Conservation (phyloP, 2,113 vertebrate species). For the Piaya cayana region DNA sequence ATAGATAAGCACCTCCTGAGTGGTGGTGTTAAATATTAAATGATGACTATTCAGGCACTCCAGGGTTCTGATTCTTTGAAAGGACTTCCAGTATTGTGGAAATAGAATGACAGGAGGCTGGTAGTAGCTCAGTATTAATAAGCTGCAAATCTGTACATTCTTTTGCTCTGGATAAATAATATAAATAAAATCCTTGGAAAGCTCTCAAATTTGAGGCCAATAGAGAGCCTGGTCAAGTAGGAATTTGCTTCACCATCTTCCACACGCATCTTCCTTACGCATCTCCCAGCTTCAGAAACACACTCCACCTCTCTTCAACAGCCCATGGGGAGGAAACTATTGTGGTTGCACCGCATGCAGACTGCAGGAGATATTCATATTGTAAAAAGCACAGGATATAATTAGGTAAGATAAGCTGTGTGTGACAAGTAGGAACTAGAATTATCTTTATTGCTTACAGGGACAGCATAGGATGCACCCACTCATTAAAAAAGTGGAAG, state of each 20-base stretch:
- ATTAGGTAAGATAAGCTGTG: background rate
- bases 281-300: background rate
- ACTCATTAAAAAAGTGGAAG: background rate
- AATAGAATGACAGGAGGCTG: slow-evolving; percentile 6
- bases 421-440: background rate
- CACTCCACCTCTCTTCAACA: background rate
- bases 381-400: background rate
- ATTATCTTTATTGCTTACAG: background rate
- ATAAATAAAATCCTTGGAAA: background rate
- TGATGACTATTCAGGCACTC: slow-evolving; percentile 12
- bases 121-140: background rate
- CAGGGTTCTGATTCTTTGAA: slow-evolving; percentile 15
- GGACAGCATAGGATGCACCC: background rate
- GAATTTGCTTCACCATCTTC: background rate
- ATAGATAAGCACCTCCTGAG: background rate
- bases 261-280: background rate
- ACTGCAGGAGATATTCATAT: background rate
- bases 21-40: slow-evolving; percentile 26
- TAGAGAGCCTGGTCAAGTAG: background rate
- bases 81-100: slow-evolving; percentile 15
- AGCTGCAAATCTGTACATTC: background rate
- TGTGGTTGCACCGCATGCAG: background rate
- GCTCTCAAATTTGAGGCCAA: background rate
- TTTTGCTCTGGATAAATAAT: background rate
- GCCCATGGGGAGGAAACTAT: accelerated